Conservation (phyloP, 2,797 vertebrate genomes). For the Cichlasoma orientale region DNA sequence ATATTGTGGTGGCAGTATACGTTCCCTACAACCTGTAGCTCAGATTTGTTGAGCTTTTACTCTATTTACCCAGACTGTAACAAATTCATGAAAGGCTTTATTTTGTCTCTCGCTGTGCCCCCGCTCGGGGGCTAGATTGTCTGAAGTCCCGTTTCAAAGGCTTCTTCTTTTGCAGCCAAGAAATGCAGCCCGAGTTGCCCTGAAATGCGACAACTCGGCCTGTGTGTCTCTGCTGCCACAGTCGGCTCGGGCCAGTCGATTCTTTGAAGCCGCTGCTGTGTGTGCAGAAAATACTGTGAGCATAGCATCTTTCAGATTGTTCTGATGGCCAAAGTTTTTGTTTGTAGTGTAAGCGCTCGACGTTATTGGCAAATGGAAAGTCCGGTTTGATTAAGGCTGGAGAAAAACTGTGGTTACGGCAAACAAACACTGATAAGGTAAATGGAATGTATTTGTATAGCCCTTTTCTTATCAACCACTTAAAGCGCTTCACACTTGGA, state of each 20-base stretch:
- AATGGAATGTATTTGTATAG: not conserved
- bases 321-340: not conserved
- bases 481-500: not conserved
- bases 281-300: not conserved
- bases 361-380: not conserved
- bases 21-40: not conserved
- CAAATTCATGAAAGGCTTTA: constrained; percentile 14
- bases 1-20: not conserved
- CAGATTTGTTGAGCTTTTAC: not conserved
- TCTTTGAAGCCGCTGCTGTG: not conserved
- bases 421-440: not conserved
- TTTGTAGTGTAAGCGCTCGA: not conserved
- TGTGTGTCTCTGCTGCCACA: not conserved
- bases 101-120: constrained; percentile 12
- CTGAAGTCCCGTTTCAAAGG: constrained; percentile 31
- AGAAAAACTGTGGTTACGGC: not conserved
- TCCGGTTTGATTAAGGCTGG: not conserved
- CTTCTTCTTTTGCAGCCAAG: constrained; percentile 1
- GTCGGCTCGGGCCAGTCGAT: not conserved
- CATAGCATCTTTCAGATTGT: not conserved
- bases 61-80: not conserved
- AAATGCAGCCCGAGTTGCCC: constrained; percentile 4
- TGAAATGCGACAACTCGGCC: not conserved
- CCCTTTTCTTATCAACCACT: not conserved
- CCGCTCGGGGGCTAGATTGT: not conserved